Conservation (phyloP, 2,888 invertebrate species). For the Cephus pygmeus region DNA sequence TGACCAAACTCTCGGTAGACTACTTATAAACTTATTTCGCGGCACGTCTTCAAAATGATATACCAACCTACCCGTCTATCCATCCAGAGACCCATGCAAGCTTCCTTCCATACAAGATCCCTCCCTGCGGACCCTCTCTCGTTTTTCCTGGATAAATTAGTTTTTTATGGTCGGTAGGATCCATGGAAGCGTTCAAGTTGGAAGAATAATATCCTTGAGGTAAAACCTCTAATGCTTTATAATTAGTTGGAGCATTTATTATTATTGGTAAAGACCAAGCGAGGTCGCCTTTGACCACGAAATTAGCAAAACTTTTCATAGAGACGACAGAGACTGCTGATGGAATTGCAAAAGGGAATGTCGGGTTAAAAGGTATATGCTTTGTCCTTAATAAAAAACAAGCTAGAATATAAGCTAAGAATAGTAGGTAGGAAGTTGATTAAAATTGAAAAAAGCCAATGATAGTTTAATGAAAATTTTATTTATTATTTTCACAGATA, state of each 20-base stretch:
- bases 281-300: too few species aligned
- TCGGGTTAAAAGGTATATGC: too few species aligned
- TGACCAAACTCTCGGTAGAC: conserved; percentile 57
- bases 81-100: conserved; percentile 21
- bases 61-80: conserved; percentile 31
- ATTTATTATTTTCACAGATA: too few species aligned
- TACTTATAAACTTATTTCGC: conserved; percentile 62
- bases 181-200: conserved; percentile 28
- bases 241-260: conserved; percentile 43
- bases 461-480: too few species aligned
- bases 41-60: conserved; percentile 61
- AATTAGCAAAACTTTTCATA: too few species aligned
- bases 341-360: too few species aligned
- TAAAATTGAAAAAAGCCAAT: too few species aligned
- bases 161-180: conserved; percentile 45
- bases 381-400: too few species aligned
- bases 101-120: too few species aligned
- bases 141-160: conserved; percentile 41
- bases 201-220: conserved; percentile 42
- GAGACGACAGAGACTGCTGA: too few species aligned
- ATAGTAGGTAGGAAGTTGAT: too few species aligned
- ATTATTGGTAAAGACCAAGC: conserved; percentile 15
- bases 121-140: conserved; percentile 24
- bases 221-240: conserved; percentile 45
- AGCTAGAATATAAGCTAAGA: rapidly evolving